These are phyloP conservation scores for Amblyjoppa proteus DNA, from an alignment of 2,888 invertebrate genomes.

Conservation along the genomic window DNA sequence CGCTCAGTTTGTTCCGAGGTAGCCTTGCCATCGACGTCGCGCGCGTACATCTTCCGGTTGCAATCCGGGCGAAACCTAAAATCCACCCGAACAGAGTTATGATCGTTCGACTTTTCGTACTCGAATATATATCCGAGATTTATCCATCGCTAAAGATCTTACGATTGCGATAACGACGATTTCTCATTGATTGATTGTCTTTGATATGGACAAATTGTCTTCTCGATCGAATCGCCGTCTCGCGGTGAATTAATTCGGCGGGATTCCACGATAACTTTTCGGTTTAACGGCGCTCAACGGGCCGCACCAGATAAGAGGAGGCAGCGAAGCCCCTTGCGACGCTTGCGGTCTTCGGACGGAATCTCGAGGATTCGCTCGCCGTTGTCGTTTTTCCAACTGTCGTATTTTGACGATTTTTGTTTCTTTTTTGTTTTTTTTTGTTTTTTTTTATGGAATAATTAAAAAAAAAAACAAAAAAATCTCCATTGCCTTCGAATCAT, in stretches of 20 bases:
- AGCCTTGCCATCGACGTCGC: conserved; percentile 34
- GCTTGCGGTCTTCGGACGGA: background rate
- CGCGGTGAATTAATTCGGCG: too few relatives aligned
- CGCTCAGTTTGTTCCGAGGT: conserved; percentile 61
- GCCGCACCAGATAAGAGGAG: background rate
- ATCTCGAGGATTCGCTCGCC: background rate
- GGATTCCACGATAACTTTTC: background rate
- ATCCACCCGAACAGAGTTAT: background rate
- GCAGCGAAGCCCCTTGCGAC: background rate
- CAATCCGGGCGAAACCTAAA: background rate
- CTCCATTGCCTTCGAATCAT: background rate
- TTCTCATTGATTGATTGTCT: background rate
- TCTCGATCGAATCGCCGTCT: too few relatives aligned
- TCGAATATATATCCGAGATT: background rate
- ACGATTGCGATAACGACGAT: background rate
- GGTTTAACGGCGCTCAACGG: background rate
- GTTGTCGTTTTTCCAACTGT: background rate
- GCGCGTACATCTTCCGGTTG: conserved; percentile 15
- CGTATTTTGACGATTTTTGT: background rate
- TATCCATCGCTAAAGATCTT: background rate
- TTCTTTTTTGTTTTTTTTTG: too few relatives aligned
- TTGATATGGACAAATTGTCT: background rate
- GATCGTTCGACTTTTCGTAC: background rate
- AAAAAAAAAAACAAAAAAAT: background rate
- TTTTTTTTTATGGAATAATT: background rate